Conservation (phyloP, 2,113 vertebrate species). For the Penelope pileata region DNA sequence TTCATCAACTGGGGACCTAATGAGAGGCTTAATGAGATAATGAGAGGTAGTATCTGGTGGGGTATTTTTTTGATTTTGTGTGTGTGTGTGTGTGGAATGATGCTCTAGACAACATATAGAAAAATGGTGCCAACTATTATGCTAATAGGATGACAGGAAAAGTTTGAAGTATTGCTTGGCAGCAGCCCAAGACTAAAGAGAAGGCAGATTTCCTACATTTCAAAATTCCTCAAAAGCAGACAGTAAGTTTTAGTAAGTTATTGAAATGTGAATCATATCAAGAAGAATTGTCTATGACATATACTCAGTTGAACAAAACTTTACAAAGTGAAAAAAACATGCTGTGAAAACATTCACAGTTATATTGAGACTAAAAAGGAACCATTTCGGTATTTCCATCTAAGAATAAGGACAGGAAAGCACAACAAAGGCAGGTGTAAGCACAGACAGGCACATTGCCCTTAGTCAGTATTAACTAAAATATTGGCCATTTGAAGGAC, state of each 20-base stretch:
- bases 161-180: background rate
- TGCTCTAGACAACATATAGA: background rate
- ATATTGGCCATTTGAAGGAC: background rate
- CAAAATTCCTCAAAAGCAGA: constrained; percentile 15
- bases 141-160: background rate
- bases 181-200: background rate
- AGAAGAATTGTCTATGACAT: background rate
- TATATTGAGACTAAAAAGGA: background rate
- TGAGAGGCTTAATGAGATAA: too few relatives aligned
- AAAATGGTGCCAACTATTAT: background rate
- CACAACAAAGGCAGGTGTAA: background rate
- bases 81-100: background rate
- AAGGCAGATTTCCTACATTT: background rate
- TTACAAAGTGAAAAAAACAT: background rate
- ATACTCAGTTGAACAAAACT: background rate
- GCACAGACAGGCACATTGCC: background rate
- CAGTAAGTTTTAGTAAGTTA: background rate
- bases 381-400: background rate
- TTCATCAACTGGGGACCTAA: background rate
- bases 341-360: background rate
- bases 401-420: background rate
- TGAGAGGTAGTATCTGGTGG: too few relatives aligned
- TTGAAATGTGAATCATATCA: background rate
- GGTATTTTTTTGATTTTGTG: background rate
- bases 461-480: background rate